Base-by-base conservation (phyloP, 2,888 invertebrate species). In the Rhaphigaster nebulosa region DNA sequence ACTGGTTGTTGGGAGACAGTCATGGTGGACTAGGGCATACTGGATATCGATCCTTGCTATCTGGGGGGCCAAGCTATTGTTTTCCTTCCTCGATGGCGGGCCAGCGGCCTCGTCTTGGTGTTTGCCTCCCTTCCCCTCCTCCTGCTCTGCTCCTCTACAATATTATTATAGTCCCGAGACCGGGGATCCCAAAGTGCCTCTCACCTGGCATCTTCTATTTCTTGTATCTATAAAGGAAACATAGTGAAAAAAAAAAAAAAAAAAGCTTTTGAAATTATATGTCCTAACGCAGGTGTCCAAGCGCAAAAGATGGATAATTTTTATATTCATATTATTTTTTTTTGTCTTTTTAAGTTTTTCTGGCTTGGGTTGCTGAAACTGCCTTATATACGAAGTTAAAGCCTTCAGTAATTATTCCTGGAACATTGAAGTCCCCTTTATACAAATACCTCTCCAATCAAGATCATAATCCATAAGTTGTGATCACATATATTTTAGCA, bases 11-110 rank as follows among this genome's bases (percentile, higher is more conserved):
- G 70, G 34, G 5, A 15, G 70, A 38, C 34, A 76, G 70, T 76
- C 8, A 15, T 20, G 38, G 70, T 76, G 70, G 70, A 76, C 70
- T 76, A 13, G 45, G 84, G 45, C 45, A 84, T 84, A 23, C 38
- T 84, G 26, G 15, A 84, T 84, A 84, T 84, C 84, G 84, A 84
- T 84, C 80, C 26, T 26, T 8, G 45, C 80, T 80, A 80, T 80
- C 84, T 84, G 41, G 50, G 45, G 84, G 45, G n/a, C 84, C 84
- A 45, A 12, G 65, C 84, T 50, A 84, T 84, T 84, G 84, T 84
- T 84, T 84, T 84, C 84, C 84, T 84, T 84, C 84, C 45, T 80
- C 80, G 38, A 12, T 41, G 41, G 41, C 18, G 38, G 76, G 76
- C 29, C 13, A 34, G 80, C 1, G 4, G 45, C 15, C 45, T 45